phyloP scores from a whole-genome alignment of 2,113 vertebrate genomes.

The Anseranas semipalmata region DNA sequence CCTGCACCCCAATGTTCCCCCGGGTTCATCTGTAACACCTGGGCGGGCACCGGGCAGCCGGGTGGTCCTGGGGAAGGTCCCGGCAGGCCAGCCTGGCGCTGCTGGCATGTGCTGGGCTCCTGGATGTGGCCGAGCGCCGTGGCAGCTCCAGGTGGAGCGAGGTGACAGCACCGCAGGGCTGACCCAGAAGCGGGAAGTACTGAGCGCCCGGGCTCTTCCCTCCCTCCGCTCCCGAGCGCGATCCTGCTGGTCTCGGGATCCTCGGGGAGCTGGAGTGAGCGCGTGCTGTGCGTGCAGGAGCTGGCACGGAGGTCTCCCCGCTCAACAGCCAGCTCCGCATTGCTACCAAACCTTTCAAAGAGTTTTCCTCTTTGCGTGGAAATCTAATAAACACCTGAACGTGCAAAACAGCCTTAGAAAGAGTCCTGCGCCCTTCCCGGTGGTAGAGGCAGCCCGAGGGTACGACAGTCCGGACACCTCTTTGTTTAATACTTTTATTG shows the following conservation, averaged over 20 bases:
- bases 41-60: fast-evolving
- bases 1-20: fast-evolving
- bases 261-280: neutral
- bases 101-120: fast-evolving
- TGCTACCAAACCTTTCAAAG: neutral
- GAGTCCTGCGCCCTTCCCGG: fast-evolving
- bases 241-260: neutral
- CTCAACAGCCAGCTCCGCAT: neutral
- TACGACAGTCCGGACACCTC: neutral
- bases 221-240: fast-evolving
- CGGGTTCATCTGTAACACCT: neutral
- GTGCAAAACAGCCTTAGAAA: neutral
- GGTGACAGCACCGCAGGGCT: fast-evolving
- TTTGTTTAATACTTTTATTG: slow-evolving; percentile 62
- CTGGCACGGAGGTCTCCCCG: neutral
- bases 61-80: neutral
- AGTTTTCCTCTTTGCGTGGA: neutral
- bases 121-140: fast-evolving
- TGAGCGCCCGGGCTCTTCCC: neutral
- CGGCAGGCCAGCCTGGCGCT: neutral
- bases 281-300: neutral
- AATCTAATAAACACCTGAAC: slow-evolving; percentile 7
- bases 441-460: neutral
- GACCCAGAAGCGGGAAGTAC: neutral
- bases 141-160: neutral